These are phyloP conservation scores for Albula goreensis DNA, from an alignment of 2,113 vertebrate species.

Conservation along the genomic window DNA sequence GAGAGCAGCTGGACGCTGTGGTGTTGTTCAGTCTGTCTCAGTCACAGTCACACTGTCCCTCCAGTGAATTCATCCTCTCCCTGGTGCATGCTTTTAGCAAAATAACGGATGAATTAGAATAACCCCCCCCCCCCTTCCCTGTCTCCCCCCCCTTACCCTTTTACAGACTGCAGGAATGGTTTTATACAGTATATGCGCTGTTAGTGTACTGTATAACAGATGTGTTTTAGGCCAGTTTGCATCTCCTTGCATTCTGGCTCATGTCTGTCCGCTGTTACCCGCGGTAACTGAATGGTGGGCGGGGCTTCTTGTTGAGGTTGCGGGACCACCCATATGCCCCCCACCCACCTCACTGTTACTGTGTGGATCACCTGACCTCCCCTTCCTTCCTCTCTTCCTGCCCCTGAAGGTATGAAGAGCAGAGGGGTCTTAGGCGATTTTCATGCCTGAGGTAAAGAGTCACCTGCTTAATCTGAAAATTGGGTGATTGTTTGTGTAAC, in stretches of 20 bases:
- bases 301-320: neutral
- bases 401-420: constrained; percentile 87
- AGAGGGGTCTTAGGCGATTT: constrained; percentile 80
- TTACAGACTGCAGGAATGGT: neutral
- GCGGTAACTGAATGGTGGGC: neutral
- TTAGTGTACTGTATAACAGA: neutral
- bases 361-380: neutral
- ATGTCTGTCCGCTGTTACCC: neutral
- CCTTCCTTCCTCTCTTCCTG: constrained; percentile 49
- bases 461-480: constrained; percentile 49
- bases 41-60: no score
- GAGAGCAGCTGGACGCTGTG: no score
- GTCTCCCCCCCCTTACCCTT: constrained; percentile 16
- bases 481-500: constrained; percentile 44
- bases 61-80: no score
- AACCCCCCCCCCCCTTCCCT: neutral
- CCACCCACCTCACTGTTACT: neutral
- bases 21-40: no score
- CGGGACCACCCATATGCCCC: neutral
- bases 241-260: neutral
- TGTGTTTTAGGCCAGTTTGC: neutral
- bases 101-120: neutral
- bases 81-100: neutral
- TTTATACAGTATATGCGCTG: neutral
- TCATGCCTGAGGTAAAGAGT: constrained; percentile 83